Conservation (phyloP, 2,888 invertebrate genomes). For the Cheilosia urbana region DNA sequence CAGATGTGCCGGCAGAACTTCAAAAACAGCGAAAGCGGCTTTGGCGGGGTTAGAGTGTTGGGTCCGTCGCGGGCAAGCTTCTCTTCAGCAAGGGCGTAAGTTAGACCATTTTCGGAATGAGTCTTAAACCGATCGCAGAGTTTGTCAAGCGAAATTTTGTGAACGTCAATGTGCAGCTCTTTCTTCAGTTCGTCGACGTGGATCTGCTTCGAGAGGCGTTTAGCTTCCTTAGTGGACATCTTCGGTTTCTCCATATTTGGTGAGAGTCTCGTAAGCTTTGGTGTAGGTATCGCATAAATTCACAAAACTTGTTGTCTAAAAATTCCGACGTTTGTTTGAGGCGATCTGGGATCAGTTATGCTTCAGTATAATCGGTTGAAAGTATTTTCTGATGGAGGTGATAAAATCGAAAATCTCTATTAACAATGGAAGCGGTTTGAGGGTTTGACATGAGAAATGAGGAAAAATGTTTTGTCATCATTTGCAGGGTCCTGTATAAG, state of each 20-base stretch:
- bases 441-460: too few relatives aligned
- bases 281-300: not conserved
- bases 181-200: slow-evolving; percentile 24
- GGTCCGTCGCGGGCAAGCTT: slow-evolving; percentile 87
- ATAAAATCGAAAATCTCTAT: too few relatives aligned
- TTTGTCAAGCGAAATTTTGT: slow-evolving; percentile 92
- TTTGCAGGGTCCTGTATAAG: too few relatives aligned
- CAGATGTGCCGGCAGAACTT: slow-evolving; percentile 86
- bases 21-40: slow-evolving; percentile 89
- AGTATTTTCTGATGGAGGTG: too few relatives aligned
- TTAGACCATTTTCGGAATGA: slow-evolving; percentile 91
- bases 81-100: slow-evolving; percentile 85
- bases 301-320: not conserved
- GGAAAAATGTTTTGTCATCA: too few relatives aligned
- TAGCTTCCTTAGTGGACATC: not conserved
- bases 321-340: not conserved
- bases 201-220: not conserved
- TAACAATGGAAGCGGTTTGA: too few relatives aligned
- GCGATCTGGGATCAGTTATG: not conserved
- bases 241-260: not conserved
- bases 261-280: not conserved
- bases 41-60: slow-evolving; percentile 90
- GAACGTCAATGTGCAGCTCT: slow-evolving; percentile 72
- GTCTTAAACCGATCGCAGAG: slow-evolving; percentile 95
- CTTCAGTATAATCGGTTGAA: too few relatives aligned